A percentile compares a stretch with the other conserved stretches of the same genome.
Conservation (phyloP, 2,888 invertebrate genomes). For the Nesidiocoris tenuis region DNA sequence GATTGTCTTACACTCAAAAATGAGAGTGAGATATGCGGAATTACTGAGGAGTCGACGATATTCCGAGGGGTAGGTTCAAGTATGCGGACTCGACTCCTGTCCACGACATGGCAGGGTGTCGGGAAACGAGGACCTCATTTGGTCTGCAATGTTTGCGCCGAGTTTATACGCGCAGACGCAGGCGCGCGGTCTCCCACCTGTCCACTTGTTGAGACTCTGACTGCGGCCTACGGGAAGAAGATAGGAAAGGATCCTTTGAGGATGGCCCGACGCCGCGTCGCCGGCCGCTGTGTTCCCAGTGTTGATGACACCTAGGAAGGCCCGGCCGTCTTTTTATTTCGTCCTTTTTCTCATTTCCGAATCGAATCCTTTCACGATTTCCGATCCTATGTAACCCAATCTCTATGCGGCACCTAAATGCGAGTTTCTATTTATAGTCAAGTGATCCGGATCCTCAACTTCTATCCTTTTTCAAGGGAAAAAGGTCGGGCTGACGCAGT, state of each 20-base stretch:
- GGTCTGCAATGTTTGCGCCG: constrained; percentile 14
- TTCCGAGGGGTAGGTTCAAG: too few relatives aligned
- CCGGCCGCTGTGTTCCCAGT: constrained; percentile 10
- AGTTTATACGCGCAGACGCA: constrained; percentile 7
- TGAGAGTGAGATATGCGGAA: too few relatives aligned
- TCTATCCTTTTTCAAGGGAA: too few relatives aligned
- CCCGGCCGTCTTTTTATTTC: background rate
- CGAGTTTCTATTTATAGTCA: background rate
- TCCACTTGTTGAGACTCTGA: constrained; percentile 25
- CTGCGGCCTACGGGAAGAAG: too few relatives aligned
- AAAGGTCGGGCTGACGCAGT: too few relatives aligned
- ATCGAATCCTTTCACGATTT: background rate
- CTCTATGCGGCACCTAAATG: background rate
- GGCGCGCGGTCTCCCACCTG: constrained; percentile 2
- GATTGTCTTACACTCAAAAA: too few relatives aligned
- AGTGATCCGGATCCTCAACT: too few relatives aligned
- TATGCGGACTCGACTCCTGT: too few relatives aligned
- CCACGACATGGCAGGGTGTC: too few relatives aligned
- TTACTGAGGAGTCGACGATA: too few relatives aligned
- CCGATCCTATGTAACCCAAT: background rate
- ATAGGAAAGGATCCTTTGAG: background rate
- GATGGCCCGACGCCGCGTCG: constrained; percentile 3
- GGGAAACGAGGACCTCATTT: constrained; percentile 1
- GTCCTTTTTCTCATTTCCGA: background rate
- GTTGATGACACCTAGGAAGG: background rate